Base-by-base conservation (phyloP, 1,140 invertebrate species). In the Cephus cinctus region DNA sequence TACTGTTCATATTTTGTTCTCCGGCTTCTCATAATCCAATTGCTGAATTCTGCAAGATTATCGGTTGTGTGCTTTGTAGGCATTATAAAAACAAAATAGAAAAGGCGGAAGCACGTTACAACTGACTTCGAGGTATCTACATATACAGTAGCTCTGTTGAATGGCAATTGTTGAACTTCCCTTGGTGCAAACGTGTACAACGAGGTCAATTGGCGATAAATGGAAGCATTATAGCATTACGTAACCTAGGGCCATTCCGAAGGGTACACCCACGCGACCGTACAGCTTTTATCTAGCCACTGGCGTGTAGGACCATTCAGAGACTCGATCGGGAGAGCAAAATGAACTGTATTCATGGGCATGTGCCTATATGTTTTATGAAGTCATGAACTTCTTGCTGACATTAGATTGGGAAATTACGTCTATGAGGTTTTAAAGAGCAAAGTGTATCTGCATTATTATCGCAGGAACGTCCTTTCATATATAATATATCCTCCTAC, bases 201-300 rank as follows among this genome's bases (percentile, higher is more conserved):
- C 71, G 73, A 75, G 74, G 74, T 75, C 73, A 75, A 76, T 75
- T 76, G 73, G 65, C 67, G 65, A 71, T 76, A 76, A 76, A 76
- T 73, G 65, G 61, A 67, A 59, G 63, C 58, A 73, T 73, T 73
- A 75, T 59, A 60, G 59, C 54, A 69, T 75, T 73, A 73, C 67
- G 63, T 66, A 73, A 73, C 60, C 59, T 73, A 73, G 71, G 71
- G 69, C 69, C 67, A 69, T 66, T 72, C 67, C 63, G 67, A 71
- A 74, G 71, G 69, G 69, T 69, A 74, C 66, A 70, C 71, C 65
- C 63, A 72, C 69, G 57, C 59, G 62, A 58, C 55, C 34, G 52
- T 52, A 38, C 34, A 43, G 40, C 25, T 43, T 30, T 45, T 41
- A 54, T 51, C 31, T 36, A 44, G 34, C 51, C 35, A 53, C 52